Base-by-base conservation (phyloP, 2,888 invertebrate genomes). In the Drosophila anomalata region DNA sequence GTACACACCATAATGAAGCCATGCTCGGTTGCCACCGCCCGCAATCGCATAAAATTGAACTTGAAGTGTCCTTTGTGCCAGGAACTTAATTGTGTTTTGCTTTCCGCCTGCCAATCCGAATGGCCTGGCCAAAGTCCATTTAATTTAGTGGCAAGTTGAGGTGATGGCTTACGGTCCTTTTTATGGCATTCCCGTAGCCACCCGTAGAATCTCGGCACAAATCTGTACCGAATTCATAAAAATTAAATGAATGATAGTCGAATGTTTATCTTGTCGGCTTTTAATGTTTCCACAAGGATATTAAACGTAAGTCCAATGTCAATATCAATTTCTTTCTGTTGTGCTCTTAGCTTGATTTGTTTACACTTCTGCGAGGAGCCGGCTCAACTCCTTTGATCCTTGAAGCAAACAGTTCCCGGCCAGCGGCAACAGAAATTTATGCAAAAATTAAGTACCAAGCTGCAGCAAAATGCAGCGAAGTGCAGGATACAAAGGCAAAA, bases 61-160 rank as follows among this genome's bases (percentile, higher is more conserved):
- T 73, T 68, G 47, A 75, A 83, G 69, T 61, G 73, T 67, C 76
- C 75, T 85, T 75, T 81, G 82, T 72, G 59, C 70, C 70, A 69
- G 62, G 68, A 51, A 79, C 66, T 77, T 86, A 83, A 82, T 86
- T 86, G 78, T 77, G 63, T 77, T 80, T 46, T 76, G 63, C 44
- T 53, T 53, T 52, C 33, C 46, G 53, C 29, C 33, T 42, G 53
- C 29, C 71, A 56, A 75, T 76, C 70, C 66, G 2, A 86, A 83
- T 70, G 70, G 78, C 59, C 57, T 44, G 42, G 53, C 53, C 47
- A 57, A 80, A 83, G 68, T 72, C 73, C 55, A 76, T 79, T 79
- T 76, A 68, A 76, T 69, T 83, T 72, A 58, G 69, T 76, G 62
- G 54, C 70, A 53, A 71, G 52, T 56, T 56, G 42, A 62, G 70